Evolutionary conservation across 2,113 vertebrate species (phyloP), one percentile per base, ranked within the genome.

Genomic region (Macquaria ambigua): DNA sequence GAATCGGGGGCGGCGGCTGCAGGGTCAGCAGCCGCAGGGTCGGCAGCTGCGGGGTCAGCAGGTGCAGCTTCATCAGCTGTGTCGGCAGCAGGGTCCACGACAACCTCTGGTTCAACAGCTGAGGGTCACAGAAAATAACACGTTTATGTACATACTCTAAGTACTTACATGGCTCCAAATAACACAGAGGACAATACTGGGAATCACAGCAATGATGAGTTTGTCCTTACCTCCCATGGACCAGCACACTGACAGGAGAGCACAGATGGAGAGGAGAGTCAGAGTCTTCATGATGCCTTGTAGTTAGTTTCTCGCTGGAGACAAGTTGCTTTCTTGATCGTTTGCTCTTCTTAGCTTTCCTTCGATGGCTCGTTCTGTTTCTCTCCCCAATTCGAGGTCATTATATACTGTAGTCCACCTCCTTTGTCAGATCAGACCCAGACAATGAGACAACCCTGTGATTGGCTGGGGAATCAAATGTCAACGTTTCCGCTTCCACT

Each of bases 261-360:
- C 73, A 23, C 92, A 95, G 90, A 95, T 69, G 73, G 89, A 52
- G 77, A 96, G 89, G 23, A 96, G 89, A 48, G 85, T 79, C 63
- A 96, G 91, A 69, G 94, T 93, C 95, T 94, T 96, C 96, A 96
- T 96, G 92, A 48, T 93, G 90, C 66, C 78, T 72, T 43, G 62
- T 25, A 64, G 72, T 77, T 50, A 31, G 71, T 68, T 53, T 69
- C 83, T 85, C 9, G 3, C 28, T 50, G 72, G 10, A 39, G 67
- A 83, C 63, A 56, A 83, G 67, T 28, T 41, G 41, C 20, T 87
- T 69, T 55, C 52, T 71, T 59, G 63, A 28, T 31, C 16, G 15
- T 46, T 86, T 43, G 6, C 12, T 77, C 77, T 63, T 41, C 76
- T 68, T 83, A 31, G 69, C 79, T 83, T 80, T 85, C 67, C 43